Evolutionary conservation across 2,888 invertebrate genomes (phyloP), one percentile per base, ranked within the genome.

Genomic region (Micropterix aruncella): DNA sequence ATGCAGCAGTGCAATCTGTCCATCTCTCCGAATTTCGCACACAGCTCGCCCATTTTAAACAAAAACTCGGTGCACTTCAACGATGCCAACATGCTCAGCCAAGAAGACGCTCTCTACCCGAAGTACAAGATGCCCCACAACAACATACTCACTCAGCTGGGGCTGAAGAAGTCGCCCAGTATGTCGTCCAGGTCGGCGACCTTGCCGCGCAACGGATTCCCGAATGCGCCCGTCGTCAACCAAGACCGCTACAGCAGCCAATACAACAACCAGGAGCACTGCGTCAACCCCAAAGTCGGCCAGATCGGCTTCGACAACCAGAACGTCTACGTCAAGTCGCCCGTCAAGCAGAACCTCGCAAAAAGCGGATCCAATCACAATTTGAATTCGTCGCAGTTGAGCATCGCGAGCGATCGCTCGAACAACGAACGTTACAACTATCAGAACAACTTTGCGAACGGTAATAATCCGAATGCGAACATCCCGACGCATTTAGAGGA

Each of bases 401-500:
- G 58, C 43, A 52, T 60, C 9, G 44, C 57, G n/a, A 56, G 56
- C 47, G 60, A 61, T 41, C 55, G 60, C 16, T 67, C 70, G 2
- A 70, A 69, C 55, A 65, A 60, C 45, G 67, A 68, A 49, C 66
- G 65, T 52, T 62, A 66, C 49, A 69, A 67, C 50, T 69, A 66
- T 38, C 27, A 40, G 18, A 44, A 46, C 36, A 47, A 48, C 51
- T 65, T 65, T 50, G 53, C 66, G 4, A 66, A 56, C 43, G 67
- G 69, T 16, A 27, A 27, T 27, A 57, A 75, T 68, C 54, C 61
- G 19, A 61, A 61, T 49, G 27, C 27, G 27, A 67, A 66, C 53
- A 65, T 66, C 57, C 75, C 77, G 43, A 74, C 75, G 36, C 83
- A 80, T 43, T 60, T 83, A 37, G 83, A 83, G 52, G 84, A 84